phyloP scores from a whole-genome alignment of 2,113 vertebrate genomes.

The Etheostoma cragini region DNA sequence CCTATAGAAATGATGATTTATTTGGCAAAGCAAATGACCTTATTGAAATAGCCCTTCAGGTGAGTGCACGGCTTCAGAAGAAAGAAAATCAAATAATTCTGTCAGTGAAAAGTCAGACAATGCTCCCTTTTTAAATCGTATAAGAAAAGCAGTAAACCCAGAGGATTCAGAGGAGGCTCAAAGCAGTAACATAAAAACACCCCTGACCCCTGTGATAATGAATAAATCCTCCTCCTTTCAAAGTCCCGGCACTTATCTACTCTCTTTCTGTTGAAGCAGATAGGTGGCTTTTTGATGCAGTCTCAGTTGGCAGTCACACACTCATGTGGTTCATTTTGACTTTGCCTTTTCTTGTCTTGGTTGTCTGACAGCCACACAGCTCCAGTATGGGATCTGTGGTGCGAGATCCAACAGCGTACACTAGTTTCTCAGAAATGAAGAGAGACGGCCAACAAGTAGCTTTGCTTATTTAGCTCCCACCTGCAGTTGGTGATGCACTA shows the following conservation, averaged over 20 bases:
- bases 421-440: constrained; percentile 28
- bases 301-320: constrained; percentile 7
- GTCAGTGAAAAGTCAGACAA: constrained; percentile 1
- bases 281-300: constrained; percentile 30
- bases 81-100: neutral
- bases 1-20: neutral
- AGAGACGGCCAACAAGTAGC: constrained; percentile 3
- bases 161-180: constrained; percentile 2
- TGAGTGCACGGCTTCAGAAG: neutral
- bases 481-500: neutral
- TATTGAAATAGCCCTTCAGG: neutral
- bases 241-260: neutral
- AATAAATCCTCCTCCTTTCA: constrained; percentile 5
- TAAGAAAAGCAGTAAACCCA: constrained; percentile 7
- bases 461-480: neutral
- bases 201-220: neutral
- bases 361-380: constrained; percentile 14
- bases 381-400: constrained; percentile 9
- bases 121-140: constrained; percentile 1
- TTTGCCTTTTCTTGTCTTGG: constrained; percentile 1
- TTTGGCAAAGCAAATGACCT: neutral
- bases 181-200: constrained; percentile 15
- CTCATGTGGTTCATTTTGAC: constrained; percentile 22
- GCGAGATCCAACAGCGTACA: neutral
- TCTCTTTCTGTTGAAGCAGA: neutral